Evolutionary conservation across 30 jellyfish, hydroid and myxozoan genomes (phyloP).

Genomic region (Catostylus mosaicus): DNA sequence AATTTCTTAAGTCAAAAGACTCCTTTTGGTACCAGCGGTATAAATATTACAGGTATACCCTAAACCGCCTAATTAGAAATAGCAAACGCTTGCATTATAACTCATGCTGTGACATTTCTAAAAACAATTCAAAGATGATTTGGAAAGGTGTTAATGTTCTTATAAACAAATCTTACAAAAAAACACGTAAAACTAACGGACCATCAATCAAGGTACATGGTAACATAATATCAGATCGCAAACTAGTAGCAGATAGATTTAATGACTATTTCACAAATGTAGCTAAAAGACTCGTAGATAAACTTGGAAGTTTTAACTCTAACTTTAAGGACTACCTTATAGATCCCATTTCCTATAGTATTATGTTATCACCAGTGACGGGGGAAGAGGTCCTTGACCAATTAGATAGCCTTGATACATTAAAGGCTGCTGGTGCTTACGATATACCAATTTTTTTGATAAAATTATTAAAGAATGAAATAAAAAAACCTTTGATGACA

Average conservation of each 20-base stretch:
- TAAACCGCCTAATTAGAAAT: not conserved
- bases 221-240: not conserved
- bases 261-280: slow-evolving; percentile 12
- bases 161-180: not conserved
- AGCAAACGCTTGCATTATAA: not conserved
- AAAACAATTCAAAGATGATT: not conserved
- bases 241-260: slow-evolving; percentile 9
- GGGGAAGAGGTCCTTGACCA: slow-evolving; percentile 45
- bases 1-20: slow-evolving; percentile 10
- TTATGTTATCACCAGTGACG: slow-evolving; percentile 30
- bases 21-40: not conserved
- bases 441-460: slow-evolving; percentile 11
- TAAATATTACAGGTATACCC: not conserved
- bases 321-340: not conserved
- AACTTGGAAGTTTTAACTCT: not conserved
- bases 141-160: not conserved
- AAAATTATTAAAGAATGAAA: slow-evolving; percentile 14
- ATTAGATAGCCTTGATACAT: slow-evolving; percentile 34
- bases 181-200: not conserved
- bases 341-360: slow-evolving; percentile 10
- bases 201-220: not conserved
- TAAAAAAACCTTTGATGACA: slow-evolving; percentile 25
- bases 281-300: slow-evolving; percentile 1
- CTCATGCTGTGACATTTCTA: not conserved
- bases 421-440: slow-evolving; percentile 39